A percentile compares a stretch with the other conserved stretches of the same genome.
phyloP scores from a whole-genome alignment of 2,797 vertebrate genomes.

The Thamnophis elegans region DNA sequence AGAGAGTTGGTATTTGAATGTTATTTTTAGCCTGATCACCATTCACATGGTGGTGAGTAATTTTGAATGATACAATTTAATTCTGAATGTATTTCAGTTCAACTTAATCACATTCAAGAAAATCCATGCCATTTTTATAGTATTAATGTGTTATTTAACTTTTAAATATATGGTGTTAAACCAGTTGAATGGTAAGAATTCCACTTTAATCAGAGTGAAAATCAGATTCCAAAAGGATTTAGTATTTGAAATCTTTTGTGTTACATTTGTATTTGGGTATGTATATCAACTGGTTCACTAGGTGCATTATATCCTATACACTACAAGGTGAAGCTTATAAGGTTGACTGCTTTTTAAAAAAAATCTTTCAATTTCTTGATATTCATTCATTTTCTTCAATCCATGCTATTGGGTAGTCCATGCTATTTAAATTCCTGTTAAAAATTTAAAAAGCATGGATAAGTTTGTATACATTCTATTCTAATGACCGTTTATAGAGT shows the following conservation, averaged over 20 bases:
- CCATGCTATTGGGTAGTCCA: not conserved
- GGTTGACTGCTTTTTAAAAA: not conserved
- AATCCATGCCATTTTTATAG: not conserved
- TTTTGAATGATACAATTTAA: not conserved
- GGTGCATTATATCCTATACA: not conserved
- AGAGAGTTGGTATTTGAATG: not conserved
- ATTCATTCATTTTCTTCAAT: not conserved
- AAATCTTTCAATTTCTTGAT: not conserved
- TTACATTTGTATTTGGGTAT: not conserved
- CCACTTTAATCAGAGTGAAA: not conserved
- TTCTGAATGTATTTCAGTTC: not conserved
- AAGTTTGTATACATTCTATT: not conserved
- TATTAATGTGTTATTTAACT: not conserved
- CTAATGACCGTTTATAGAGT: not conserved
- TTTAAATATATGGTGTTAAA: not conserved
- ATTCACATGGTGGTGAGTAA: too few species aligned
- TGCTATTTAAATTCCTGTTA: not conserved
- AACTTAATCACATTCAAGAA: not conserved
- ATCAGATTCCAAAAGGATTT: not conserved
- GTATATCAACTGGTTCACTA: too few species aligned
- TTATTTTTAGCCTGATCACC: not conserved
- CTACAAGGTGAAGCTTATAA: not conserved
- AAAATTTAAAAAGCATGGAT: not conserved
- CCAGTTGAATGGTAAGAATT: not conserved
- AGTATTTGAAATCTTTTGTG: not conserved